Percentiles rank a stretch among this genome's conserved stretches.
Conservation (phyloP, 64 coral and sea anemone genomes). For the Actinia tenebrosa region DNA sequence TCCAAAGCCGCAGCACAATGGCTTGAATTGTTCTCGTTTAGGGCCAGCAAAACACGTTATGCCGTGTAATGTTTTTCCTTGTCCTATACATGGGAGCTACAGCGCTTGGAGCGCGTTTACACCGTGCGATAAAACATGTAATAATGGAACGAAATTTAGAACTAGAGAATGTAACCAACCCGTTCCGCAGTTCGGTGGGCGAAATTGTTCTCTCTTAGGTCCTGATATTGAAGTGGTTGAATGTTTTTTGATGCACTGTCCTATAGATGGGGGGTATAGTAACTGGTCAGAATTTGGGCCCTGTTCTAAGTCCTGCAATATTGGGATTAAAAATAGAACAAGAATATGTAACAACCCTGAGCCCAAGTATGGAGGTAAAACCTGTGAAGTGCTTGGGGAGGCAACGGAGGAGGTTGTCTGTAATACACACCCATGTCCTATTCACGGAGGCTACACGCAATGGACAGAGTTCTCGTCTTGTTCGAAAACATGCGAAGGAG, state of each 20-base stretch:
- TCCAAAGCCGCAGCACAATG: conserved; percentile 30
- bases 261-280: conserved; percentile 22
- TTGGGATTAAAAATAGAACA: conserved; percentile 12
- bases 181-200: conserved; percentile 39
- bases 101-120: conserved; percentile 23
- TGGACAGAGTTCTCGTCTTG: conserved; percentile 72
- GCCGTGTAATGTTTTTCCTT: conserved; percentile 33
- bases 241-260: conserved; percentile 28
- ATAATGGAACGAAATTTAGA: conserved; percentile 31
- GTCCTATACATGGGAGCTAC: conserved; percentile 49
- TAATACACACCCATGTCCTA: conserved; percentile 67
- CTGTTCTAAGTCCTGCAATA: conserved; percentile 28
- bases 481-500: conserved; percentile 65
- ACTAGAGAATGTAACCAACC: conserved; percentile 43
- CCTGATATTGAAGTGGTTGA: background rate
- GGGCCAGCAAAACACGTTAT: conserved; percentile 24
- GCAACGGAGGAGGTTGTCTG: conserved; percentile 26
- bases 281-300: conserved; percentile 18
- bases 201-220: conserved; percentile 33
- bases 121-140: conserved; percentile 34
- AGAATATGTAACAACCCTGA: conserved; percentile 15
- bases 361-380: conserved; percentile 44
- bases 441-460: conserved; percentile 56
- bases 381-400: conserved; percentile 40
- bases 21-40: conserved; percentile 42